Conservation (phyloP, 2,888 invertebrate species). For the Sialis fuliginosa region DNA sequence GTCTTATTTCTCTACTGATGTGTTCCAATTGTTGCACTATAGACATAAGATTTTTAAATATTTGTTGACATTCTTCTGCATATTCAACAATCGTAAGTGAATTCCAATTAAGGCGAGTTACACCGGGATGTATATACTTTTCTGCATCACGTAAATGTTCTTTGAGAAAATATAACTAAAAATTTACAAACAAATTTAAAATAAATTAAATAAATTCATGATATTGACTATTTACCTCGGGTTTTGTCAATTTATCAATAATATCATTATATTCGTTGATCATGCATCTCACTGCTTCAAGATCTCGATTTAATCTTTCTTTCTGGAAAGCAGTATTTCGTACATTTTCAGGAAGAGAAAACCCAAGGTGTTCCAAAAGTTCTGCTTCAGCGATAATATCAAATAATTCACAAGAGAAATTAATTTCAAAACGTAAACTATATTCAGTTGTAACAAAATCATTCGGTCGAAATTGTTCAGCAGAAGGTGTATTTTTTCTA, state of each 20-base stretch:
- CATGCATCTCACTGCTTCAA: constrained; percentile 39
- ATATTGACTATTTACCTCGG: constrained; percentile 47
- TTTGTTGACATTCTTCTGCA: constrained; percentile 33
- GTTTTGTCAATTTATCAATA: constrained; percentile 42
- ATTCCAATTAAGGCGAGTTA: constrained; percentile 71
- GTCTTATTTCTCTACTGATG: constrained; percentile 41
- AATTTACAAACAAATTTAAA: constrained; percentile 8
- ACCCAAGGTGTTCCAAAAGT: constrained; percentile 53
- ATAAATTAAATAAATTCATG: too few species aligned
- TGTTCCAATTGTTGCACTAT: constrained; percentile 51
- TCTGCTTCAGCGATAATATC: constrained; percentile 54
- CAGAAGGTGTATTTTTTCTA: too few species aligned
- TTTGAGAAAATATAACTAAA: constrained; percentile 45
- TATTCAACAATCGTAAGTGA: constrained; percentile 68
- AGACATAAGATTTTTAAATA: constrained; percentile 41
- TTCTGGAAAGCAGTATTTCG: constrained; percentile 41
- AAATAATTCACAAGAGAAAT: constrained; percentile 47
- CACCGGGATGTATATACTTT: constrained; percentile 59
- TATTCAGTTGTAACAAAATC: constrained; percentile 35
- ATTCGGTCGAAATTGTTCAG: too few species aligned
- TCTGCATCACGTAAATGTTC: constrained; percentile 53
- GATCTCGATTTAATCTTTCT: constrained; percentile 42
- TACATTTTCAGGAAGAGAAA: constrained; percentile 31
- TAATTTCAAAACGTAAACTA: constrained; percentile 42
- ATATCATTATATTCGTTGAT: constrained; percentile 46